These are phyloP conservation scores for Anguilla rostrata DNA, from an alignment of 2,113 vertebrate species.

Conservation along the genomic window DNA sequence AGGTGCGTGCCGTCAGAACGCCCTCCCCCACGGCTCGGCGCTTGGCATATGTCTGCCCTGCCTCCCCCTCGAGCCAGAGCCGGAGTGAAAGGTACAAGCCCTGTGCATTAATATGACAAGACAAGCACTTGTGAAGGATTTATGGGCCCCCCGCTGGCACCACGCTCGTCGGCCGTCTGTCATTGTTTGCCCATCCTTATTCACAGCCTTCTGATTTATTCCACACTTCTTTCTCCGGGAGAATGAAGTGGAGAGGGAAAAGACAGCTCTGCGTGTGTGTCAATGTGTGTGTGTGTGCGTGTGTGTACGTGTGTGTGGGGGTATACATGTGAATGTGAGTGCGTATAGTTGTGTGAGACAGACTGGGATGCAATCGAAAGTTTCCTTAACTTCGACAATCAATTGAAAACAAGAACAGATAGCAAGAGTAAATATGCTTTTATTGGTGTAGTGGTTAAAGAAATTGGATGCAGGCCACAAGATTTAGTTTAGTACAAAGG, in stretches of 20 bases:
- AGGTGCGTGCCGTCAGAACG: not conserved
- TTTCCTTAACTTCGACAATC: no score
- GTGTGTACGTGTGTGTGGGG: not conserved
- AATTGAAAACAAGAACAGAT: not conserved
- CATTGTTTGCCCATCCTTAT: conserved; percentile 30
- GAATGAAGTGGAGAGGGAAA: not conserved
- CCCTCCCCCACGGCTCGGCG: not conserved
- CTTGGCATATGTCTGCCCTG: not conserved
- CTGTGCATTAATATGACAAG: conserved; percentile 59
- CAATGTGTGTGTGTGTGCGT: not conserved
- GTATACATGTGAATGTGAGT: not conserved
- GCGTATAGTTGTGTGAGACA: not conserved
- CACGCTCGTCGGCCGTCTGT: conserved; percentile 44
- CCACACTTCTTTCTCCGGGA: not conserved
- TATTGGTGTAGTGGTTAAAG: not conserved
- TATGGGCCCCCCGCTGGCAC: conserved; percentile 32
- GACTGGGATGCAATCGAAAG: no score
- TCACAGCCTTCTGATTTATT: conserved; percentile 25
- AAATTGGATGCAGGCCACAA: no score
- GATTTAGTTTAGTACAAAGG: no score
- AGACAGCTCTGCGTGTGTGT: not conserved
- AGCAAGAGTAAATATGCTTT: not conserved
- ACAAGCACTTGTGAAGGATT: conserved; percentile 57
- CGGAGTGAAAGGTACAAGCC: conserved; percentile 37
- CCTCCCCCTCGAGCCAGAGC: not conserved